phyloP scores from a whole-genome alignment of 2,797 vertebrate genomes.

The Paguma larvata region DNA sequence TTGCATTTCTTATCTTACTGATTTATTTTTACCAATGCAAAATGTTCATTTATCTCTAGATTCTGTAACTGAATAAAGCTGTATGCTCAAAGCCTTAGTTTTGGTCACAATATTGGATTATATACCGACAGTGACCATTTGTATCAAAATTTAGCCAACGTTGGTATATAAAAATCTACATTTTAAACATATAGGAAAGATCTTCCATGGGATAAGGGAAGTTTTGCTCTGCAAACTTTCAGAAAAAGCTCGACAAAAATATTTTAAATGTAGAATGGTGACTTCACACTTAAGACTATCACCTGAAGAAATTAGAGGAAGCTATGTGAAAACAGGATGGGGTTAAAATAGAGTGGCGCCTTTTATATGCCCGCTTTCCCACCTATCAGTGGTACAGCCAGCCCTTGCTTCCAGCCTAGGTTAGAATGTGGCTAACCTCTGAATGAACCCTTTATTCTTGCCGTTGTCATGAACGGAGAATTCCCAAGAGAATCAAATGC shows the following conservation, averaged over 20 bases:
- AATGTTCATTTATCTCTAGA: slow-evolving; percentile 23
- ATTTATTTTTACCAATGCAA: not conserved
- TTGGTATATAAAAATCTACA: not conserved
- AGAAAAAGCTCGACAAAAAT: not conserved
- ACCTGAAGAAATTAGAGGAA: not conserved
- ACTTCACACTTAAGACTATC: not conserved
- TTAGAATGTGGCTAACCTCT: not conserved
- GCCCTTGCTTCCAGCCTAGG: not conserved
- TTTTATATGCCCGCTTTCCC: not conserved
- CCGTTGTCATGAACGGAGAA: not conserved
- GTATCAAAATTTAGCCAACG: not conserved
- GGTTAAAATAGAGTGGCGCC: not conserved
- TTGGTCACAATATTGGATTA: not conserved
- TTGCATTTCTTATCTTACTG: not conserved
- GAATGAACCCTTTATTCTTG: not conserved
- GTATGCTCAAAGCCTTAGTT: not conserved
- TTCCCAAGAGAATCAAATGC: not conserved
- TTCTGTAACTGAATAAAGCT: not conserved
- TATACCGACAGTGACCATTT: not conserved
- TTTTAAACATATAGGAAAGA: not conserved
- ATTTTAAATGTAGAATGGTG: not conserved
- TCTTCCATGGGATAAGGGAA: not conserved
- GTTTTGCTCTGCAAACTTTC: not conserved
- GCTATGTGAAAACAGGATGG: not conserved
- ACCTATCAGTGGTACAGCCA: not conserved